A percentile compares a stretch with the other conserved stretches of the same genome.
Evolutionary conservation across 2,888 invertebrate species (phyloP).

Genomic region (Hydrotaea cyrtoneurina): DNA sequence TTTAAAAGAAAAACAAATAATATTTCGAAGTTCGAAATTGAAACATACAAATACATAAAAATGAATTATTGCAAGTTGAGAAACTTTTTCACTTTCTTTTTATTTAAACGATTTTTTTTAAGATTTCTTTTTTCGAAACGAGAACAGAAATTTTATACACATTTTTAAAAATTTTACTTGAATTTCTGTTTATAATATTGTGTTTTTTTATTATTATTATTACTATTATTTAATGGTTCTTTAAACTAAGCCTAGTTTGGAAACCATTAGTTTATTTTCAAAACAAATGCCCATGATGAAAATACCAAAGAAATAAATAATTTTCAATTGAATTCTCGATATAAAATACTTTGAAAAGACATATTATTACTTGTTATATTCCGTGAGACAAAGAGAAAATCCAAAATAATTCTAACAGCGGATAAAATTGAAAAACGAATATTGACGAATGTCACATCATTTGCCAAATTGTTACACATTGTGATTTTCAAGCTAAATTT

Average conservation of each 20-base stretch:
- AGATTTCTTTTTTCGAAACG: too few relatives aligned
- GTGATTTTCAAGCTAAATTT: too few relatives aligned
- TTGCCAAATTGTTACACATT: too few relatives aligned
- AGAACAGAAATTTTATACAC: background rate
- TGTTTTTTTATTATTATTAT: background rate
- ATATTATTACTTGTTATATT: too few relatives aligned
- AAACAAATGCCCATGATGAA: conserved; percentile 1
- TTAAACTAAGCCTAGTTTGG: too few relatives aligned
- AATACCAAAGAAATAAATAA: conserved; percentile 4
- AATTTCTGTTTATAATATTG: background rate
- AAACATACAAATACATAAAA: background rate
- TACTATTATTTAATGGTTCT: background rate
- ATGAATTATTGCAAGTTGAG: conserved; percentile 5
- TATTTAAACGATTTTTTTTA: background rate
- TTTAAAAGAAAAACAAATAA: conserved; percentile 70
- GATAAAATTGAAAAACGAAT: too few relatives aligned
- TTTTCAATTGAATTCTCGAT: background rate
- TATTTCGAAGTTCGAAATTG: conserved; percentile 29
- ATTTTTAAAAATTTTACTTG: background rate
- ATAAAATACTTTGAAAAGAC: background rate
- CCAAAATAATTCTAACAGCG: too few relatives aligned
- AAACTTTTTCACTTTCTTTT: background rate
- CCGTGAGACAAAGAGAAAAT: too few relatives aligned
- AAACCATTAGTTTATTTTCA: conserved; percentile 1
- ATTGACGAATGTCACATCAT: too few relatives aligned